Evolutionary conservation across 37 sponge, comb jelly and placozoan genomes (phyloP), one percentile per base, ranked within the genome.

Genomic region (Beroe ovata): DNA sequence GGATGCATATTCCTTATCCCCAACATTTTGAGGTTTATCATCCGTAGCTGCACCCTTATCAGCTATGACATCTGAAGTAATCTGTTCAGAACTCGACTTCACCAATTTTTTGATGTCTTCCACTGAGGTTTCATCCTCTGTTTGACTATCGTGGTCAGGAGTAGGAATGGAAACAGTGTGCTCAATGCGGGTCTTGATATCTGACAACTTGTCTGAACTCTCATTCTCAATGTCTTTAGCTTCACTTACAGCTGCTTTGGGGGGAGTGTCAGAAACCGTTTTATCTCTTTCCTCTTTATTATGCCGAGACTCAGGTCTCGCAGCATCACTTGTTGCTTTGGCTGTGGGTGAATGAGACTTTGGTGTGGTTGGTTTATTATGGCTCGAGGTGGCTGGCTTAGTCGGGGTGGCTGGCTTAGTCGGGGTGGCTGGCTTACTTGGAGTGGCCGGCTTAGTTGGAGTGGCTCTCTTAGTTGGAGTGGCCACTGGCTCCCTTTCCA

Each of bases 101-200:
- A n/a, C n/a, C 11, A 47, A 11, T 11, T 47, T 47, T 11, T 47
- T 47, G 11, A 66, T 66, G 25, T 14, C 18, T 37, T 66, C 69
- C 4, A 30, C 34, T 14, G 69, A 66, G 2, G 36, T 77, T 23
- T 77, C 84, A 25, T 77, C 84, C 54, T 77, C 84, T 19, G 84
- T 77, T 42, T 30, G n/a, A 20, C 84, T 77, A 42, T 77, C 84
- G 19, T 4, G 21, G 0, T 41, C 84, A 77, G 84, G 84, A 3
- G 41, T 14, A 21, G 84, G 84, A 4, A 77, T 77, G 4, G 84
- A 39, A 14, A 77, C 84, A 2, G 84, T 42, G 54, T 77, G 84
- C 23, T 40, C 47, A 4, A 40, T 35, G 20, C 22, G 54, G 28
- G 22, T 1, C 54, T 40, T 77, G 26, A 21, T 11, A 20, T 41